A percentile compares a stretch with the other conserved stretches of the same genome.
Evolutionary conservation across 1,140 invertebrate species (phyloP).

Genomic region (Hydropsyche tenuis): DNA sequence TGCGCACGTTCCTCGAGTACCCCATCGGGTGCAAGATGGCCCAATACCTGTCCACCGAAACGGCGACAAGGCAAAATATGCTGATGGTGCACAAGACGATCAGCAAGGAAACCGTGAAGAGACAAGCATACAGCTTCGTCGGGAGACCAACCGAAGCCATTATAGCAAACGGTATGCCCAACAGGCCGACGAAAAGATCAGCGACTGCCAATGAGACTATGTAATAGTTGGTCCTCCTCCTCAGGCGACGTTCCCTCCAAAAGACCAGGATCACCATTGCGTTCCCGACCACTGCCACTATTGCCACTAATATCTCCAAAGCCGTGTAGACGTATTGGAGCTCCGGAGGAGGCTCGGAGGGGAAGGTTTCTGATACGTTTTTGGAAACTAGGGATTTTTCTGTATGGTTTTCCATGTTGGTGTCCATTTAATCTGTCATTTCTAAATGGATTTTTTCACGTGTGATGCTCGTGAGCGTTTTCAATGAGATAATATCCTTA

Average conservation of each 20-base stretch:
- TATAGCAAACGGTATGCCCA: conserved; percentile 87
- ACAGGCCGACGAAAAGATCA: conserved; percentile 79
- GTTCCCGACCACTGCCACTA: conserved; percentile 83
- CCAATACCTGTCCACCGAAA: conserved; percentile 91
- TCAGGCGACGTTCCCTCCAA: conserved; percentile 73
- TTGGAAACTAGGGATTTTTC: neutral
- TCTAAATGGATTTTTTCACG: neutral
- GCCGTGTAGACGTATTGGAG: conserved; percentile 74
- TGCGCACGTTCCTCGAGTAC: conserved; percentile 85
- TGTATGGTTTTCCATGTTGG: too few relatives aligned
- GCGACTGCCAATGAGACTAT: conserved; percentile 87
- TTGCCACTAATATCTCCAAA: conserved; percentile 80
- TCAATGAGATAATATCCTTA: conserved; percentile 17
- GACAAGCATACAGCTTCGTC: conserved; percentile 77
- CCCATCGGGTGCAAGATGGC: conserved; percentile 89
- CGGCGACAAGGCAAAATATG: conserved; percentile 89
- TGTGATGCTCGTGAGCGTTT: neutral
- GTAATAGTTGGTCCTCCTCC: conserved; percentile 88
- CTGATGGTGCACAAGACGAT: conserved; percentile 90
- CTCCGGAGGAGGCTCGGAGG: conserved; percentile 52
- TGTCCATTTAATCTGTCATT: neutral
- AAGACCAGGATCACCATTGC: conserved; percentile 86
- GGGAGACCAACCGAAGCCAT: conserved; percentile 72
- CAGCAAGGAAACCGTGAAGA: conserved; percentile 86
- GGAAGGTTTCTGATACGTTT: conserved; percentile 46